Base-by-base conservation (phyloP, 2,113 vertebrate genomes). In the Tilapia sparmanii region DNA sequence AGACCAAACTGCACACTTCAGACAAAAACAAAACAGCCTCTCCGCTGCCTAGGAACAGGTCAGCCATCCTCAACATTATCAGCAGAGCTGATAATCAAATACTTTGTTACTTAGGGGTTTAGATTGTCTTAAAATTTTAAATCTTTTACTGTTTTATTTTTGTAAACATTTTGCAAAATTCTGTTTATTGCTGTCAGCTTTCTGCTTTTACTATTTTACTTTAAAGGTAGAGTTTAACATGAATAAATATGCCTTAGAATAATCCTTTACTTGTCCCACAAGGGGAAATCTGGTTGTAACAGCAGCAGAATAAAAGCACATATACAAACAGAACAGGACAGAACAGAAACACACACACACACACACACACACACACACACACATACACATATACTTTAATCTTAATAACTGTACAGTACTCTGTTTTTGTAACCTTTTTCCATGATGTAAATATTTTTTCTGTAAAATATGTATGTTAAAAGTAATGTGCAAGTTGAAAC, bases 1-100 rank as follows among this genome's bases (percentile, higher is more conserved):
- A 96, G 91, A 96, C 92, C 2, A 98, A 97, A 82, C 96, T 99
- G 84, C 97, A 97, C 84, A 97, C 78, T 86, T 95, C 89, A 80
- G 98, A 99, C 89, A 96, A 92, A 91, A 96, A 87, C 85, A 97
- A 86, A 86, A 85, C 81, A 0, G 26, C 92, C 35, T 95, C 95
- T 26, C 93, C 93, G 1, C 42, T 91, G 68, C 80, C 93, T 22
- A 87, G 89, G 10, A 89, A 93, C 93, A 98, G 97, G 99, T 99
- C 91, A 50, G 42, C 45, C 24, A 19, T 24, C 73, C 50, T 11
- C 42, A 40, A 4, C 11, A 12, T 40, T 53, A 68, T 15, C 5
- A 22, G 18, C 22, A 33, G 15, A 5, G 47, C 18, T 82, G 18
- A 29, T n/a, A 3, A 1, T 78, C 18, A 68, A 52, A 63, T 68